A percentile compares a stretch with the other conserved stretches of the same genome.
Evolutionary conservation across 1,140 invertebrate species (phyloP).

Genomic region (Lycorma delicatula): DNA sequence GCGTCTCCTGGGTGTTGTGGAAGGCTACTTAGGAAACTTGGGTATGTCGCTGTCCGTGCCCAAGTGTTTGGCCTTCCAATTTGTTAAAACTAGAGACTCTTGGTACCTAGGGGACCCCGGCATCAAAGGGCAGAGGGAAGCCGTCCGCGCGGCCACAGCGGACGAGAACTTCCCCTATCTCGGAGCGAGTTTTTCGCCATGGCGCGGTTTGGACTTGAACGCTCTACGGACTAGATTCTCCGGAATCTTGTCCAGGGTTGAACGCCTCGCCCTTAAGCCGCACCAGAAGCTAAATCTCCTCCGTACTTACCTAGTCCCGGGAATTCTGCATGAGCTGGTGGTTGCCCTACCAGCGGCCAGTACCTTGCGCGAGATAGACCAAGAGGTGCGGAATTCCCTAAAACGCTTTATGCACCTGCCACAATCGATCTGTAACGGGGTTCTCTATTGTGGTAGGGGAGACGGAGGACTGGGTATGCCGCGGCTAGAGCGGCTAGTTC

Average conservation of each 20-base stretch:
- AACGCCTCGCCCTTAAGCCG: constrained; percentile 8
- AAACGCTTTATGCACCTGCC: constrained; percentile 9
- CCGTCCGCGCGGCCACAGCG: constrained; percentile 1
- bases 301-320: constrained; percentile 1
- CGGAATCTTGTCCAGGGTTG: neutral
- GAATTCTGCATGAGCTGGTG: neutral
- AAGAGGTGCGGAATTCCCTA: neutral
- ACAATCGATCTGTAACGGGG: constrained; percentile 2
- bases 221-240: neutral
- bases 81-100: neutral
- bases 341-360: neutral
- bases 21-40: neutral
- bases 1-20: neutral
- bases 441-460: constrained; percentile 7
- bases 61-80: constrained; percentile 16
- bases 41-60: neutral
- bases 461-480: constrained; percentile 10
- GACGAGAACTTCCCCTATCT: constrained; percentile 20
- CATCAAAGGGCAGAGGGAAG: neutral
- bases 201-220: neutral
- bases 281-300: constrained; percentile 12
- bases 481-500: neutral
- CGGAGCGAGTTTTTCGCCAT: constrained; percentile 12
- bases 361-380: neutral
- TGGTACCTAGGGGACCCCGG: constrained; percentile 16